Evolutionary conservation across 2,113 vertebrate genomes (phyloP), one percentile per base, ranked within the genome.

Genomic region (Equus przewalskii): DNA sequence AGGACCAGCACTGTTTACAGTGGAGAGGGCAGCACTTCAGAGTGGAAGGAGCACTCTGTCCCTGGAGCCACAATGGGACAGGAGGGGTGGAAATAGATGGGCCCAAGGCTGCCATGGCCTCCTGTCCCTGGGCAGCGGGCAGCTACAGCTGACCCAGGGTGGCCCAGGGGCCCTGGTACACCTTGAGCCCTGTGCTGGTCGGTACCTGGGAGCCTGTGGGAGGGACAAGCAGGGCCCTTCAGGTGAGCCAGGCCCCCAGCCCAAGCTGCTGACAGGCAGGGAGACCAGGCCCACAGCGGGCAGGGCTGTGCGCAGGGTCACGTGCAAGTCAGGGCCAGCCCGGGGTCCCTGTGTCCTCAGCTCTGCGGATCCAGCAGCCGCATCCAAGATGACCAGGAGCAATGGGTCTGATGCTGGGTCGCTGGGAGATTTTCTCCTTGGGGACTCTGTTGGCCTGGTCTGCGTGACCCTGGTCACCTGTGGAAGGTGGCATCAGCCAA

Each of bases 401-500:
- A 58, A 64, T 11, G 26, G 7, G 10, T 14, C 73, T 4, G 7
- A 51, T 0, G 4, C 30, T 19, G n/a, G 56, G 41, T 3, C 1
- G 1, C 18, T 5, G 44, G 65, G 33, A 85, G 16, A 16, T 41
- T 60, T 91, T 24, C 15, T 73, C 21, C 2, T 78, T 0, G 2
- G 41, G 73, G 41, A 67, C n/a, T 33, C 72, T 0, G 60, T 30
- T 46, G 54, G 56, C 33, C 49, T 28, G 60, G 15, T 26, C 51
- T 76, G 19, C 36, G 44, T n/a, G n/a, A 79, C 44, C n/a, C 21
- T 33, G 56, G 36, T 44, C 41, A 49, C 18, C 15, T 56, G 41
- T 28, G 30, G 28, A 36, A 84, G 75, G 70, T 62, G 64, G 4
- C 13, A 28, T 1, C 73, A 22, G 1, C 36, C 1, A 0, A 69